Evolutionary conservation across 2,888 invertebrate genomes (phyloP).

Genomic region (Acrobasis repandana): DNA sequence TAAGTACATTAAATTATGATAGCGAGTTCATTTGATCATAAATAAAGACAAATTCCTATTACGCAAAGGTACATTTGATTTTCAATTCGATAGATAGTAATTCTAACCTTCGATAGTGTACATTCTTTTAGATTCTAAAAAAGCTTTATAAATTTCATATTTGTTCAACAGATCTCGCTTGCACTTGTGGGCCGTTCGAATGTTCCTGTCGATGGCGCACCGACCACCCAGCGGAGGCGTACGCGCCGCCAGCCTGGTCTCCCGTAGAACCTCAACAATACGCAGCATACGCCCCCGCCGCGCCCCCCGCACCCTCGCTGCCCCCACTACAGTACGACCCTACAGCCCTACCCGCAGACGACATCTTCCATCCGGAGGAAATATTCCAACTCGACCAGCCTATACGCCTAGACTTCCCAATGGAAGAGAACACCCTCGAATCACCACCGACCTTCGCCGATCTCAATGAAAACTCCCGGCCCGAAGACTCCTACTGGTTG

Average conservation of each 20-base stretch:
- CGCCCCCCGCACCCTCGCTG: conserved; percentile 56
- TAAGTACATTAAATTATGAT: too few species aligned
- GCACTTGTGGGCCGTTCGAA: conserved; percentile 89
- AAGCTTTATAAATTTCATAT: conserved; percentile 20
- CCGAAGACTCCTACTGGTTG: conserved; percentile 83
- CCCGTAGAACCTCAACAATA: conserved; percentile 60
- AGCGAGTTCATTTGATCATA: too few species aligned
- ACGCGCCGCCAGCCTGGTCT: conserved; percentile 62
- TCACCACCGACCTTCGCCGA: conserved; percentile 89
- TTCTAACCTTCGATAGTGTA: too few species aligned
- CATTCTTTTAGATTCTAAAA: too few species aligned
- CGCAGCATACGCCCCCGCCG: conserved; percentile 56
- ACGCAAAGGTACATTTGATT: too few species aligned
- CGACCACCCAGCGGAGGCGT: conserved; percentile 60
- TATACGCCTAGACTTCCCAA: conserved; percentile 84
- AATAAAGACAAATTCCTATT: too few species aligned
- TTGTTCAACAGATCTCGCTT: conserved; percentile 81
- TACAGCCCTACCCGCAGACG: conserved; percentile 83
- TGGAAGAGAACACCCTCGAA: conserved; percentile 76
- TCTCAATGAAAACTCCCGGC: conserved; percentile 87
- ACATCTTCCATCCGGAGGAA: conserved; percentile 89
- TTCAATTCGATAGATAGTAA: too few species aligned
- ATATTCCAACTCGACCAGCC: conserved; percentile 90
- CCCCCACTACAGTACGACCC: conserved; percentile 81
- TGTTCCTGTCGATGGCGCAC: conserved; percentile 85